Conservation (phyloP, 2,797 vertebrate species). For the Crenuchus spilurus region DNA sequence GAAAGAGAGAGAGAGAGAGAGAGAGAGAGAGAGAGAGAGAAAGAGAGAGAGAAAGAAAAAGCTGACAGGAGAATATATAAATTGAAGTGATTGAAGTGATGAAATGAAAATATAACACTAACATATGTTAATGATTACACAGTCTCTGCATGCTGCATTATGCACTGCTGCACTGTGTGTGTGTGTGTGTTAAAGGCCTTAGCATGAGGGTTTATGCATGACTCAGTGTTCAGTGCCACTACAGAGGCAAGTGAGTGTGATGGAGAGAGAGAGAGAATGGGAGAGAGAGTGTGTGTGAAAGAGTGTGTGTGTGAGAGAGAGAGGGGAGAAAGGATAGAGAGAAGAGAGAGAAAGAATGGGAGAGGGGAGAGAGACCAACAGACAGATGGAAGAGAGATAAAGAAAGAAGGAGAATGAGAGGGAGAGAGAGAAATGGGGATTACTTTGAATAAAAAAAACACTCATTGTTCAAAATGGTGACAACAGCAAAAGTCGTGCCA, state of each 20-base stretch:
- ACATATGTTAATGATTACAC: neutral
- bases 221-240: conserved; percentile 19
- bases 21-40: conserved; percentile 40
- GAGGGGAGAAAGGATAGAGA: conserved; percentile 1
- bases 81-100: too few relatives aligned
- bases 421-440: conserved; percentile 15
- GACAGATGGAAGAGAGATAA: conserved; percentile 1
- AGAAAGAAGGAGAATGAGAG: conserved; percentile 36
- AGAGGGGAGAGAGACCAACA: conserved; percentile 38
- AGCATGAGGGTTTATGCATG: neutral
- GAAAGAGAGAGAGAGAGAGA: conserved; percentile 7
- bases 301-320: neutral
- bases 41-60: neutral
- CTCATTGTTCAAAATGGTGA: conserved; percentile 16
- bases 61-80: too few relatives aligned
- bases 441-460: neutral
- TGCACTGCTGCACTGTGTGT: conserved; percentile 53
- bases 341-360: conserved; percentile 22
- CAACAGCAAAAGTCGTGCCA: neutral
- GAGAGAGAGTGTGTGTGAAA: neutral
- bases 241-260: neutral
- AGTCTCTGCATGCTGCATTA: conserved; percentile 34
- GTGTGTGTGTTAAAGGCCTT: neutral
- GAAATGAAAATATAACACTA: neutral
- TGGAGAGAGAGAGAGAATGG: neutral